Evolutionary conservation across 2,888 invertebrate species (phyloP).

Genomic region (Microdon myrmicae): DNA sequence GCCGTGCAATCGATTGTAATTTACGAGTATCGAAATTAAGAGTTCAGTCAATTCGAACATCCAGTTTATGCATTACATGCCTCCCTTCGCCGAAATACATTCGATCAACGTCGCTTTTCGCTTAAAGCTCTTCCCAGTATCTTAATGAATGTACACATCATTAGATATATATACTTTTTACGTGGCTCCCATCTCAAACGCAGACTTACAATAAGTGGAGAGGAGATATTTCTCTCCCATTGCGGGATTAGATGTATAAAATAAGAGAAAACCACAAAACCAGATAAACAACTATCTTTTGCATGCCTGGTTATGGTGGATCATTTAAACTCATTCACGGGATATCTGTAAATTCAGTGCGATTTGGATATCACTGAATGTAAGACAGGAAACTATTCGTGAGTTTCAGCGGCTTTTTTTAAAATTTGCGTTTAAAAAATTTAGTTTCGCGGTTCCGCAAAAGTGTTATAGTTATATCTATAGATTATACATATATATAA

Average conservation of each 20-base stretch:
- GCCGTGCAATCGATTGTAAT: no score
- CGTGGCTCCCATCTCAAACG: no score
- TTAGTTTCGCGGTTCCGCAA: no score
- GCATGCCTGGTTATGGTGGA: not conserved
- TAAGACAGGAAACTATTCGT: not conserved
- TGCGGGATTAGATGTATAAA: conserved; percentile 2
- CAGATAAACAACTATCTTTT: conserved; percentile 38
- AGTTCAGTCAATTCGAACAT: no score
- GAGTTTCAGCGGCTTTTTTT: not conserved
- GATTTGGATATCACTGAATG: conserved; percentile 22
- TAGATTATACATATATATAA: no score
- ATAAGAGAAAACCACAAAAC: conserved; percentile 22
- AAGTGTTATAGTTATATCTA: no score
- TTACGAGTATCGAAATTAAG: no score
- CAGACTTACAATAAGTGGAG: not conserved
- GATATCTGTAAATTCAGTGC: conserved; percentile 20
- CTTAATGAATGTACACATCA: conserved; percentile 24
- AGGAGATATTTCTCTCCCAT: conserved; percentile 18
- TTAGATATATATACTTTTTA: no score
- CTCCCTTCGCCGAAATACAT: conserved; percentile 3
- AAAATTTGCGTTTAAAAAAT: no score
- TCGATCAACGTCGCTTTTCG: not conserved
- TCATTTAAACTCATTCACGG: conserved; percentile 30
- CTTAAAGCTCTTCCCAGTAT: conserved; percentile 9
- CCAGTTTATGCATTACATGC: conserved; percentile 11